A percentile compares a stretch with the other conserved stretches of the same genome.
Evolutionary conservation across 1,140 invertebrate species (phyloP).

Genomic region (Macrobrachium nipponense): DNA sequence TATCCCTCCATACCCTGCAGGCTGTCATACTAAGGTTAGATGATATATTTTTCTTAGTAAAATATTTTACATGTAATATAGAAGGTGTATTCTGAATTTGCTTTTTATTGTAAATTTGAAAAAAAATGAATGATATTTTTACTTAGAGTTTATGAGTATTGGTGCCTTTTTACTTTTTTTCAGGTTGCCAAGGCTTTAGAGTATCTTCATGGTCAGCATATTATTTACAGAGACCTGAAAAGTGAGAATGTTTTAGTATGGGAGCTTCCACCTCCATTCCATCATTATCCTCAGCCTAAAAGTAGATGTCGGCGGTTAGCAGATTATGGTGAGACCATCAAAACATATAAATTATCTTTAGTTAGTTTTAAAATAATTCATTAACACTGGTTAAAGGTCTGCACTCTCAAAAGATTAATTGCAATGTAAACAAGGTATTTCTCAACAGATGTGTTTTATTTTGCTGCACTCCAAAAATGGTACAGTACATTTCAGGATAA

Average conservation of each 20-base stretch:
- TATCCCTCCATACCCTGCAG: constrained; percentile 85
- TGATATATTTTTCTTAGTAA: constrained; percentile 26
- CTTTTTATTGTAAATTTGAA: too few relatives aligned
- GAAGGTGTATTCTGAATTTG: background rate
- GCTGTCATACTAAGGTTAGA: constrained; percentile 82
- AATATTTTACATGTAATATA: background rate
- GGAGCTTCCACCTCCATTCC: constrained; percentile 85
- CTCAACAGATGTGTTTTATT: too few relatives aligned
- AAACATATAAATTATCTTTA: background rate
- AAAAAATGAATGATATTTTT: too few relatives aligned
- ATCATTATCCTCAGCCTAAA: constrained; percentile 69
- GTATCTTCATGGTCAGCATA: constrained; percentile 93
- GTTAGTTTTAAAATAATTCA: too few relatives aligned
- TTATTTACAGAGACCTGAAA: constrained; percentile 97
- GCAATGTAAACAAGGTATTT: too few relatives aligned
- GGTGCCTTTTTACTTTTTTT: constrained; percentile 50
- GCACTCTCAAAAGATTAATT: too few relatives aligned
- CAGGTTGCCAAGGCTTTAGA: constrained; percentile 92
- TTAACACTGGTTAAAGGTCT: too few relatives aligned
- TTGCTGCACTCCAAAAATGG: too few relatives aligned
- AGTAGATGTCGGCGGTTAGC: constrained; percentile 94
- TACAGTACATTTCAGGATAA: too few relatives aligned
- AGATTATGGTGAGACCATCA: constrained; percentile 83
- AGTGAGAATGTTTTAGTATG: constrained; percentile 98
- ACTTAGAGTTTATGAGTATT: too few relatives aligned